Evolutionary conservation across 2,888 invertebrate species (phyloP).

Genomic region (Fragum fragum): DNA sequence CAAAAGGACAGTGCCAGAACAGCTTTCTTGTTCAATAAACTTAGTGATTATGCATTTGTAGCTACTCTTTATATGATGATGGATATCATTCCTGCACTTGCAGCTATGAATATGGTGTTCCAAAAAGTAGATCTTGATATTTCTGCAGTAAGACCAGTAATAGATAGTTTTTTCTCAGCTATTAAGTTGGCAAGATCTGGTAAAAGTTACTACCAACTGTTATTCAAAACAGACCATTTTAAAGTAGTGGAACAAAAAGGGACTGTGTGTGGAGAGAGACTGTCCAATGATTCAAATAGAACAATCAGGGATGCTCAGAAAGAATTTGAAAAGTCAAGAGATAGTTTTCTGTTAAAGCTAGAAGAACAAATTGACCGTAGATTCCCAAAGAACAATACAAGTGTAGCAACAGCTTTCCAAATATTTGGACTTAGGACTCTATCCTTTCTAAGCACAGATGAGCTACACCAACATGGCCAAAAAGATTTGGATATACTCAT

Average conservation of each 20-base stretch:
- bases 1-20: conserved; percentile 38
- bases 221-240: too few species aligned
- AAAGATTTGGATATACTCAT: too few species aligned
- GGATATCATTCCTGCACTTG: conserved; percentile 44
- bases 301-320: not conserved
- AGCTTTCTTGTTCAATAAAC: conserved; percentile 38
- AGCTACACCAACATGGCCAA: too few species aligned
- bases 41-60: conserved; percentile 36
- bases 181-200: too few species aligned
- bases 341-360: not conserved
- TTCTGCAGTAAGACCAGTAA: conserved; percentile 26
- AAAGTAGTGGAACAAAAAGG: not conserved
- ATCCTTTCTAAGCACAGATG: too few species aligned
- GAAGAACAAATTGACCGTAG: conserved; percentile 1
- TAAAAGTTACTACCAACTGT: too few species aligned
- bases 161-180: not conserved
- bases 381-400: too few species aligned
- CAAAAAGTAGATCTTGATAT: conserved; percentile 47
- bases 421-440: too few species aligned
- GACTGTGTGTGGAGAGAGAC: not conserved
- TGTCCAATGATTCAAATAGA: not conserved
- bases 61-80: conserved; percentile 47
- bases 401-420: too few species aligned
- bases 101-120: conserved; percentile 42
- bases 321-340: conserved; percentile 6